Base-by-base conservation (phyloP, 2,113 vertebrate species). In the Calcarius ornatus region DNA sequence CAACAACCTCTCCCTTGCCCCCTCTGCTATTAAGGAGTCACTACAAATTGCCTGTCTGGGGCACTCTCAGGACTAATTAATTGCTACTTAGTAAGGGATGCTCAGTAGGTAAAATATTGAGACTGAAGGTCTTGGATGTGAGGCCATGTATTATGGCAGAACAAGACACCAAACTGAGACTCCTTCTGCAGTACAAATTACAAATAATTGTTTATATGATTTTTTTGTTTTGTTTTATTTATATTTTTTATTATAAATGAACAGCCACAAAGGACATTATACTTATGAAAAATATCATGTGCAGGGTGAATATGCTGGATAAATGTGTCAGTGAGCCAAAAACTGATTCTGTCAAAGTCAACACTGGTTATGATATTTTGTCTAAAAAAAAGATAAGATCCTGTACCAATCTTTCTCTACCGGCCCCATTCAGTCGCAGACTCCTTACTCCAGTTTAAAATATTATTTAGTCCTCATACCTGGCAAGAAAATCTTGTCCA, bases 121-220 rank as follows among this genome's bases (percentile, higher is more conserved):
- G 64, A 57, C 69, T 43, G 84, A 73, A 84, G 28, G 47, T 73
- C 69, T 56, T 30, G 42, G 54, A 35, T 72, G 38, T 2, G 1
- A 53, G 47, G 40, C 6, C 5, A 5, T 6, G 12, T 48, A 28
- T n/a, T 40, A 22, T 6, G 30, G 47, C 37, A 83, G 57, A 77
- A 69, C 15, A 17, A 35, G 19, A 56, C 0, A 0, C 54, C 0
- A 0, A 48, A 24, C 47, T 61, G 78, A 78, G 81, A 38, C 21
- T 56, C 43, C n/a, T 54, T 22, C 47, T 54, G 53, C 11, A 30
- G n/a, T 14, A 45, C 4, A 37, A 28, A 48, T 23, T 15, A 22
- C 4, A 33, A 51, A n/a, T 19, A 43, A 35, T 4, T 76, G 8
- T 60, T 30, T 10, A 10, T 8, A 21, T 42, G n/a, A 25, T 40